phyloP scores from a whole-genome alignment of 2,888 invertebrate species.

The Julus scandinavius region DNA sequence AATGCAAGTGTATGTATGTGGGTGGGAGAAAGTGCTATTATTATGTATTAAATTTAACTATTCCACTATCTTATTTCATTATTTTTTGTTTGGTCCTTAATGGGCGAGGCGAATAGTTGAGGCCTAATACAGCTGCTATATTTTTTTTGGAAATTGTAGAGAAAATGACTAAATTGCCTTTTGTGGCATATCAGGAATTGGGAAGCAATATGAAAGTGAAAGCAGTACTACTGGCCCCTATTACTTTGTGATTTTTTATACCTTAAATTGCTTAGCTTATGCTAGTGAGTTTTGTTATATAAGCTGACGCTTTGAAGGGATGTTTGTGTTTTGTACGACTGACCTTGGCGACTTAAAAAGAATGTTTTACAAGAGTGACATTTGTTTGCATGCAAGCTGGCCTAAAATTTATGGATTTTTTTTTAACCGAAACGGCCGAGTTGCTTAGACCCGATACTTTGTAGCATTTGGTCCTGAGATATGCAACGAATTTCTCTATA shows the following conservation, averaged over 20 bases:
- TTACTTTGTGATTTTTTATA: not conserved
- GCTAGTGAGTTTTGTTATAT: too few relatives aligned
- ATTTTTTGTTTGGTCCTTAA: conserved; percentile 5
- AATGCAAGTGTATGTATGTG: not conserved
- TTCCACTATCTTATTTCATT: not conserved
- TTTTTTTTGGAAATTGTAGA: not conserved
- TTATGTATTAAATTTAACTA: conserved; percentile 36
- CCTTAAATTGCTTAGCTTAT: too few relatives aligned
- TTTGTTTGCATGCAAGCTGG: too few relatives aligned
- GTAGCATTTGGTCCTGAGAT: too few relatives aligned
- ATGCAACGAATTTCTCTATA: too few relatives aligned
- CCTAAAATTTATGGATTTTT: too few relatives aligned
- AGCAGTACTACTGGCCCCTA: not conserved
- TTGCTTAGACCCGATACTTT: too few relatives aligned
- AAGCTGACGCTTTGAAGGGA: too few relatives aligned
- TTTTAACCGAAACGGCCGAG: too few relatives aligned
- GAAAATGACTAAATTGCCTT: not conserved
- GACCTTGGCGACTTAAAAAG: too few relatives aligned
- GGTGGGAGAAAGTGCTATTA: not conserved
- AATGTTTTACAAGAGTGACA: too few relatives aligned
- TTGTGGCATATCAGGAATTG: not conserved
- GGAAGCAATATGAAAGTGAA: not conserved
- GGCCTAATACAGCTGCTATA: not conserved
- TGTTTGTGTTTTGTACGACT: too few relatives aligned
- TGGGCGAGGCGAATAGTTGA: not conserved